Evolutionary conservation across 2,888 invertebrate genomes (phyloP), one percentile per base, ranked within the genome.

Genomic region (Dynastes grantii): DNA sequence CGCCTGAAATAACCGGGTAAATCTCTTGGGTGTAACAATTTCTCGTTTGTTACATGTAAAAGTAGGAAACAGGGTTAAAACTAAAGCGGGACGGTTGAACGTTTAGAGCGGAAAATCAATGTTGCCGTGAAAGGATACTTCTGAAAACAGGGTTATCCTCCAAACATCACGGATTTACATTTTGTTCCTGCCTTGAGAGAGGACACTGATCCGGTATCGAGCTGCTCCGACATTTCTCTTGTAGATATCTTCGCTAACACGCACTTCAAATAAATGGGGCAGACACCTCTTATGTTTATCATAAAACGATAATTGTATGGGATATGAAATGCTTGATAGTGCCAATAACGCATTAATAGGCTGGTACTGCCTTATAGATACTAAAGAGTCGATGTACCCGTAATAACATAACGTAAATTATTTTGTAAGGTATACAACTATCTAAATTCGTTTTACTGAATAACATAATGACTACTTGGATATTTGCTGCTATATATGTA

Each of bases 1-100:
- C 71, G 71, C 71, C 37, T 55, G 37, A 55, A 37, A 71, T 71
- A 58, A 37, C 71, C 58, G 22, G 58, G 32, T 8, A 71, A 58
- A 71, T 53, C 55, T 22, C 22, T 32, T 37, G 71, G 71, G 71
- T 71, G 11, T 71, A 71, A 71, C 71, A 55, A 58, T 71, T 58
- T 37, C 55, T 32, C 40, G 53, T 71, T 71, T 22, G 71, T 55
- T 71, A 71, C 55, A 71, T 32, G 13, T 55, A 71, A 71, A 71
- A 55, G 27, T 55, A 37, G 32, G 58, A 71, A 71, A 71, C 71
- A 58, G 40, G 55, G 71, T 71, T 71, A 58, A 58, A 71, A 58
- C 37, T 71, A 71, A 55, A 71, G 37, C 58, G 71, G 49, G 37
- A 40, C 58, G 32, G 58, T 70, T 70, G 70, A 70, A 55, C 53